Conservation (phyloP, 2,797 vertebrate genomes). For the Bufotes viridis region DNA sequence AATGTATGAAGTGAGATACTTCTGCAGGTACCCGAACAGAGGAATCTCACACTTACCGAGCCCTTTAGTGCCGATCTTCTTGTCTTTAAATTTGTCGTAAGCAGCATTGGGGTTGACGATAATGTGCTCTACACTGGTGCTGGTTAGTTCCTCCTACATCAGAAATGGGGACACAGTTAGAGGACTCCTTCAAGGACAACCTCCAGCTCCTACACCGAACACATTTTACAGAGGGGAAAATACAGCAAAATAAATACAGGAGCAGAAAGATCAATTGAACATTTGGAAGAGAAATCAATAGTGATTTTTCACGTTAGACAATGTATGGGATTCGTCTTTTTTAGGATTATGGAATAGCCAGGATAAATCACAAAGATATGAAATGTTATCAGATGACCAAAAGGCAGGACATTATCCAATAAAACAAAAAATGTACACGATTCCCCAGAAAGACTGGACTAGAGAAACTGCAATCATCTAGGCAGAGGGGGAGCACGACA, state of each 20-base stretch:
- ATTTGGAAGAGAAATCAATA: not conserved
- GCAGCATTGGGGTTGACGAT: constrained; percentile 97
- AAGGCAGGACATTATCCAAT: too few species aligned
- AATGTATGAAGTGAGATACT: too few species aligned
- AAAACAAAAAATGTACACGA: too few species aligned
- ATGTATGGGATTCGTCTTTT: not conserved
- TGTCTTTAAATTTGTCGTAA: constrained; percentile 98
- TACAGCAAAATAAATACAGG: not conserved
- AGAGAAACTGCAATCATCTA: too few species aligned
- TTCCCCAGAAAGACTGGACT: too few species aligned
- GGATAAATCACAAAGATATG: not conserved
- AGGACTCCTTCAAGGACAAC: not conserved
- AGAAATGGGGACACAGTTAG: not conserved
- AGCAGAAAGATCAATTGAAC: not conserved
- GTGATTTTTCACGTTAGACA: not conserved
- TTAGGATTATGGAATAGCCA: not conserved
- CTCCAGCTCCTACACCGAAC: too few species aligned
- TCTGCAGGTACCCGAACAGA: not conserved
- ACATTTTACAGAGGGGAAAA: too few species aligned
- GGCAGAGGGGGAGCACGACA: too few species aligned
- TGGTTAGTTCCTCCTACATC: constrained; percentile 91
- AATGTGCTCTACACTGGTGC: constrained; percentile 95
- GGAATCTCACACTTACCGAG: constrained; percentile 77
- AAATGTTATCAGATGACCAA: too few species aligned
- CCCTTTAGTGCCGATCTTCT: constrained; percentile 87